Base-by-base conservation (phyloP, 2,113 vertebrate genomes). In the Rhinopomastus cyanomelas region DNA sequence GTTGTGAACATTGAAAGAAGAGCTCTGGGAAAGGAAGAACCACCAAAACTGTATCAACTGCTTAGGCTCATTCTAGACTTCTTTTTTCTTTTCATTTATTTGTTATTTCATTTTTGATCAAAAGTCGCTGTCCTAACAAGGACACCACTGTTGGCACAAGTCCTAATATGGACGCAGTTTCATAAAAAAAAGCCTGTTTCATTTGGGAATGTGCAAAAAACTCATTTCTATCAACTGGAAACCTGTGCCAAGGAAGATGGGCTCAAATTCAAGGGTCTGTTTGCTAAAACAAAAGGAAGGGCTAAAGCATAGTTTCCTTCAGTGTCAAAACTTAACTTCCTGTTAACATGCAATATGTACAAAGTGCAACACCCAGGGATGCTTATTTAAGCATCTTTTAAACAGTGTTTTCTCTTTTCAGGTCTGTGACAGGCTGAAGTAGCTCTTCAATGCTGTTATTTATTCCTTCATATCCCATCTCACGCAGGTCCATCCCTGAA, bases 241-340 rank as follows among this genome's bases (percentile, higher is more conserved):
- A 46, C 30, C 9, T 48, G 81, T 4, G 22, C 84, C 81, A 94
- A 90, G 81, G 74, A 84, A 90, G 74, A 94, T 65, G 62, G 69
- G 78, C 89, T 85, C 55, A 20, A 64, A 34, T 92, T 92, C 92
- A 88, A 90, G 65, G 56, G 49, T 2, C 64, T 0, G 3, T 22
- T 90, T 84, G 56, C 53, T 92, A 53, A 90, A 94, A 92, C 87
- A 90, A 95, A 95, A 39, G 77, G 67, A 87, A 94, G 25, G 72
- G 71, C 37, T 87, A 30, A 82, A 89, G 61, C 8, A 51, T 30
- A 26, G 34, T 80, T 96, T 92, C 93, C 89, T 90, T 85, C 68
- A 42, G 42, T 76, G 81, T 90, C 94, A 93, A 81, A 92, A 82
- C 44, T 90, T 62, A 90, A 48, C 74, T 93, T 92, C 89, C 84